These are phyloP conservation scores for Chrosomus eos DNA, from an alignment of 2,797 vertebrate genomes.

Conservation along the genomic window DNA sequence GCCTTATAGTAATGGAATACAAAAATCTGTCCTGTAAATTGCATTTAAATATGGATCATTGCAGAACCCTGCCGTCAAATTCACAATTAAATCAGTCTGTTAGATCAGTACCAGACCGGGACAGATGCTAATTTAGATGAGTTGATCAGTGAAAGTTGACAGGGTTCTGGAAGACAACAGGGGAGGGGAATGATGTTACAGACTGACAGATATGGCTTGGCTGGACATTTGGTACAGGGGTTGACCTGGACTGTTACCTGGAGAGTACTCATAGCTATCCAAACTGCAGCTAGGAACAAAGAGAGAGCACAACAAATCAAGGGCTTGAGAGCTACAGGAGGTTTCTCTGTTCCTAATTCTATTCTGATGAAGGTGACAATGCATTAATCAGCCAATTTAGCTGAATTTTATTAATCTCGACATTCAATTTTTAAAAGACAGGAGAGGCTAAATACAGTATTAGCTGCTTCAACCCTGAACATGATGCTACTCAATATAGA, in stretches of 20 bases:
- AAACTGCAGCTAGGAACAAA: constrained; percentile 79
- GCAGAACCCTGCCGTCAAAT: constrained; percentile 39
- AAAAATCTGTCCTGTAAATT: not conserved
- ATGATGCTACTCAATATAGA: not conserved
- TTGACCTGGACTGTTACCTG: constrained; percentile 74
- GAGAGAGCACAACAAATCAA: constrained; percentile 63
- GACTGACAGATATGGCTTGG: constrained; percentile 9
- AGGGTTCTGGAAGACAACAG: not conserved
- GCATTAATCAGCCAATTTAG: not conserved
- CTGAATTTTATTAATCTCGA: not conserved
- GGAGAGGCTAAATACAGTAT: not conserved
- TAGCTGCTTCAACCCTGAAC: not conserved
- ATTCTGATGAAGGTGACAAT: not conserved
- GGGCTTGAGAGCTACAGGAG: constrained; percentile 3
- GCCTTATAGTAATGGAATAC: not conserved
- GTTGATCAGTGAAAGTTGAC: constrained; percentile 2
- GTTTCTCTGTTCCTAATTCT: not conserved
- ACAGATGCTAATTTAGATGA: not conserved
- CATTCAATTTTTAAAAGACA: not conserved
- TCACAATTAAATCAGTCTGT: not conserved
- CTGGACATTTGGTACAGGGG: constrained; percentile 16
- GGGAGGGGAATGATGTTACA: not conserved
- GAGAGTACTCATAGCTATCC: constrained; percentile 78
- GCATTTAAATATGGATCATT: not conserved
- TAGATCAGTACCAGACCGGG: not conserved